These are phyloP conservation scores for Connochaetes taurinus DNA, from an alignment of 2,113 vertebrate genomes.

Conservation along the genomic window DNA sequence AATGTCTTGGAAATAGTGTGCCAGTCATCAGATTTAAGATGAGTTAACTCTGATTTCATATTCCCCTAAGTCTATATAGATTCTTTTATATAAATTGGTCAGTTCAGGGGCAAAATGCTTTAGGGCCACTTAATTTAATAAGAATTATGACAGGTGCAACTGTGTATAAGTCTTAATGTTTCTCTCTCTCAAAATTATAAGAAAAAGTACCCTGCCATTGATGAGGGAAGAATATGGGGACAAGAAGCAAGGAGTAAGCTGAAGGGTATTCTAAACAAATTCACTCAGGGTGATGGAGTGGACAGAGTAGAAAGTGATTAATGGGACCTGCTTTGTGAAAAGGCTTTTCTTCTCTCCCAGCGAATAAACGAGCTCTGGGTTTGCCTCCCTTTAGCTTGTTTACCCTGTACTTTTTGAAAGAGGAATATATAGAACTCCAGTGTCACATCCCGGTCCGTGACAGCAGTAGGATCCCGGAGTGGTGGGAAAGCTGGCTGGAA, in stretches of 20 bases:
- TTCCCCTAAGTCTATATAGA: not conserved
- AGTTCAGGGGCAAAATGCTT: not conserved
- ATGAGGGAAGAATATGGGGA: not conserved
- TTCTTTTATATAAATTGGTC: not conserved
- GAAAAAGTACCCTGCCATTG: not conserved
- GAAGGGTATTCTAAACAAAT: not conserved
- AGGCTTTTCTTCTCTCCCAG: not conserved
- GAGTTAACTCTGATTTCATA: not conserved
- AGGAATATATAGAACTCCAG: not conserved
- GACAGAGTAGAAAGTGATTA: not conserved
- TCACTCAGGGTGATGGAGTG: not conserved
- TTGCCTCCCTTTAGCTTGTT: not conserved
- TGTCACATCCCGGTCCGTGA: not conserved
- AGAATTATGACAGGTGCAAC: not conserved
- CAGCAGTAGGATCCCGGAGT: not conserved
- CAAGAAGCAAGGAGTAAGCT: not conserved
- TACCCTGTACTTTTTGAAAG: not conserved
- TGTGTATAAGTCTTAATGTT: not conserved
- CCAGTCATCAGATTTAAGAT: not conserved
- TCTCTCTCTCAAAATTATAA: not conserved
- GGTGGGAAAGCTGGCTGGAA: not conserved
- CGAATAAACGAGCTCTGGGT: not conserved
- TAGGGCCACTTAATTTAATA: not conserved
- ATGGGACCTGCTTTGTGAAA: not conserved
- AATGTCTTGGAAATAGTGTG: not conserved